A percentile compares a stretch with the other conserved stretches of the same genome.
Conservation (phyloP, 2,797 vertebrate species). For the Clarias pachynema region DNA sequence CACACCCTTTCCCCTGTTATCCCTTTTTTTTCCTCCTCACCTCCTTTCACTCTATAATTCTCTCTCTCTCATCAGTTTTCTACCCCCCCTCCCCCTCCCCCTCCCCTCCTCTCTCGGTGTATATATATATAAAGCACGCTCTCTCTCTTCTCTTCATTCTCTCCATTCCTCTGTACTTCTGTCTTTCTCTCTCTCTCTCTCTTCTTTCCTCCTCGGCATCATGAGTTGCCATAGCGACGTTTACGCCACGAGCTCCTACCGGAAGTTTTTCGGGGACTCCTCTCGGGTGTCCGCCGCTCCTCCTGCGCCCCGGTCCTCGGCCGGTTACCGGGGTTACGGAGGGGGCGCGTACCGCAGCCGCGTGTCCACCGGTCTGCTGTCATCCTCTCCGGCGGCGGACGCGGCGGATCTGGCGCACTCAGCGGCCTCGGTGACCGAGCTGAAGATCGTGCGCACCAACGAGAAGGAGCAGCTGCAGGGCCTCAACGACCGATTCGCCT, state of each 20-base stretch:
- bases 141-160: conserved; percentile 4
- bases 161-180: conserved; percentile 40
- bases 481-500: conserved; percentile 81
- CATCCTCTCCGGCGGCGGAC: conserved; percentile 58
- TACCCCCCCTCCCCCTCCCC: conserved; percentile 40
- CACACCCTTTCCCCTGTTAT: background rate
- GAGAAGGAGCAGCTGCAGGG: conserved; percentile 83
- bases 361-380: conserved; percentile 55
- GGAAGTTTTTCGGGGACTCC: conserved; percentile 80
- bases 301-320: conserved; percentile 59
- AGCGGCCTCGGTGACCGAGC: conserved; percentile 81
- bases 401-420: conserved; percentile 77
- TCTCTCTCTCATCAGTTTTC: conserved; percentile 70
- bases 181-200: conserved; percentile 14
- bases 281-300: conserved; percentile 64
- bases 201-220: conserved; percentile 37
- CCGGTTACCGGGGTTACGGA: conserved; percentile 72
- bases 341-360: background rate
- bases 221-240: conserved; percentile 77
- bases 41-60: conserved; percentile 15
- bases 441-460: conserved; percentile 82
- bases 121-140: conserved; percentile 1
- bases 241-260: conserved; percentile 77
- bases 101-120: background rate
- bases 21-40: background rate